Conservation (phyloP, 2,113 vertebrate species). For the Chlorocebus sabaeus region DNA sequence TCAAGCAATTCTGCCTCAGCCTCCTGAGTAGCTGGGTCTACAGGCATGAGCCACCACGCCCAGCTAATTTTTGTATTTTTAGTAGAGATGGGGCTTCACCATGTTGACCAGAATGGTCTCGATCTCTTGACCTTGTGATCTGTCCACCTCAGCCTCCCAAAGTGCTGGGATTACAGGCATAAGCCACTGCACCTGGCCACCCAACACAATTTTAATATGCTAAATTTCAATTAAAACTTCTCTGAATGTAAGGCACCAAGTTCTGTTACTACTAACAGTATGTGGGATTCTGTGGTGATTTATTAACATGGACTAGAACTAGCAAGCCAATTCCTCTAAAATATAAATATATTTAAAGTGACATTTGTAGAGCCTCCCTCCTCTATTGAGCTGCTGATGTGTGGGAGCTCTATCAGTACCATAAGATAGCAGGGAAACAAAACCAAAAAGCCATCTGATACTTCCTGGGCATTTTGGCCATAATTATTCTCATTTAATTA, state of each 20-base stretch:
- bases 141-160: no score
- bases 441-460: neutral
- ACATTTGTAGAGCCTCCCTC: neutral
- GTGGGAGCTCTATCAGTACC: neutral
- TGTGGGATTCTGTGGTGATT: neutral
- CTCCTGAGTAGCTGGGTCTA: no score
- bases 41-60: no score
- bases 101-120: no score
- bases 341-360: neutral
- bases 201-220: neutral
- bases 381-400: neutral
- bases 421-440: neutral
- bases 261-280: neutral
- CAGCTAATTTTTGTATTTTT: no score
- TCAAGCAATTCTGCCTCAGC: no score
- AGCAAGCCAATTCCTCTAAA: neutral
- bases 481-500: neutral
- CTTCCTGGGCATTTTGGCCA: neutral
- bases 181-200: no score
- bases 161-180: no score
- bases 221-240: neutral
- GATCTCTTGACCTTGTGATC: no score
- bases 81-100: no score
- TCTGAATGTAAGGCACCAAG: neutral
- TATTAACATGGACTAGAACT: neutral